Conservation (phyloP, 1,140 invertebrate genomes). For the Hycleus phaleratus region DNA sequence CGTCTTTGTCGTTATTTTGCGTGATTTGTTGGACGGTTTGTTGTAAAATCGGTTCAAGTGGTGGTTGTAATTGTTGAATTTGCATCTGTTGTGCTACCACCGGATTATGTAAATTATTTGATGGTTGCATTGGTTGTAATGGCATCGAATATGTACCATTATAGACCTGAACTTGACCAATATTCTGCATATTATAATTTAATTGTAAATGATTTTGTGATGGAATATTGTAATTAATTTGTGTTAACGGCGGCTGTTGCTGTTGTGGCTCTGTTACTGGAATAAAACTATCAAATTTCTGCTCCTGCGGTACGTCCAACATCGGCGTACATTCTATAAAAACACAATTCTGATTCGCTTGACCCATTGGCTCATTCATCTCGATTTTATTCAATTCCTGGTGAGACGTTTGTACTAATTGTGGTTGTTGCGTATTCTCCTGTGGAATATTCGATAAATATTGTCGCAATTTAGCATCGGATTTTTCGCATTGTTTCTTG, state of each 20-base stretch:
- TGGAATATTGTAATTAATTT: slow-evolving; percentile 29
- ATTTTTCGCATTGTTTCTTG: slow-evolving; percentile 41
- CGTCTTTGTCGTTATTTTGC: slow-evolving; percentile 8
- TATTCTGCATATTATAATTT: slow-evolving; percentile 25
- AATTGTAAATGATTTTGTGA: slow-evolving; percentile 24
- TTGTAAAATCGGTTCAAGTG: slow-evolving; percentile 12
- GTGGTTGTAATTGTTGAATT: slow-evolving; percentile 16
- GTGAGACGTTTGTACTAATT: slow-evolving; percentile 11
- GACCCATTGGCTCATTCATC: slow-evolving; percentile 4
- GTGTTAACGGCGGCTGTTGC: slow-evolving; percentile 17
- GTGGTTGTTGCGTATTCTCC: slow-evolving; percentile 18
- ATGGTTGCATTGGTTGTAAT: slow-evolving; percentile 22
- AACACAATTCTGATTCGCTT: slow-evolving; percentile 20
- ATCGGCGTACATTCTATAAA: slow-evolving; percentile 28
- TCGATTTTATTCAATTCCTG: slow-evolving; percentile 13
- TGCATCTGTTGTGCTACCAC: slow-evolving; percentile 13
- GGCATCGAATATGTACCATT: slow-evolving; percentile 26
- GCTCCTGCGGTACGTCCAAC: slow-evolving; percentile 21
- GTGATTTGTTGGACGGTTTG: slow-evolving; percentile 11
- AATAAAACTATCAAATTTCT: slow-evolving; percentile 15
- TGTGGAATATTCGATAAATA: slow-evolving; percentile 22
- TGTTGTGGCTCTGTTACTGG: slow-evolving; percentile 8
- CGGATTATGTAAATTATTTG: slow-evolving; percentile 26
- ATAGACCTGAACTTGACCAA: slow-evolving; percentile 29
- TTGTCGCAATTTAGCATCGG: slow-evolving; percentile 39